A percentile compares a stretch with the other conserved stretches of the same genome.
Evolutionary conservation across 2,888 invertebrate species (phyloP).

Genomic region (Xanthorhoe designata): DNA sequence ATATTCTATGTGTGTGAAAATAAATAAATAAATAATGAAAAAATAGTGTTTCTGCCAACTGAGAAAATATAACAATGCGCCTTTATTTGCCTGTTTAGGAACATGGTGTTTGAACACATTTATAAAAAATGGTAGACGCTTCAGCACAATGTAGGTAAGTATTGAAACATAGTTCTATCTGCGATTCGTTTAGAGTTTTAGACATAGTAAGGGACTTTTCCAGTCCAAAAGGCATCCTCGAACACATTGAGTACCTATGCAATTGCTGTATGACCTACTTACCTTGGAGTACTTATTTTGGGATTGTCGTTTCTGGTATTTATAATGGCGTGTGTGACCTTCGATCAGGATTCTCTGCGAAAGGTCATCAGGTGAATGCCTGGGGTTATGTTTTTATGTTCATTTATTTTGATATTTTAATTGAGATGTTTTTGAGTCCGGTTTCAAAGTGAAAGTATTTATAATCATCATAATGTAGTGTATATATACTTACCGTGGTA

Average conservation of each 20-base stretch:
- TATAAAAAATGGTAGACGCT: too few species aligned
- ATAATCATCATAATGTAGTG: too few species aligned
- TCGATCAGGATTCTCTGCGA: constrained; percentile 29
- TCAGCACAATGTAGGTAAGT: too few species aligned
- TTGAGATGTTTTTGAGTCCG: constrained; percentile 1
- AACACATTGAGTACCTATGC: neutral
- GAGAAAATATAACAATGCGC: too few species aligned
- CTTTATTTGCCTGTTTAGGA: too few species aligned
- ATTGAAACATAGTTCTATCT: too few species aligned
- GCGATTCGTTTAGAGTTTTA: neutral
- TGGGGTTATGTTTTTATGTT: constrained; percentile 10
- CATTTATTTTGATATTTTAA: neutral
- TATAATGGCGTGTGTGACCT: constrained; percentile 18
- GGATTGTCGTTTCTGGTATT: constrained; percentile 30
- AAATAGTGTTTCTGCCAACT: too few species aligned
- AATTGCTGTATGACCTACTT: constrained; percentile 21
- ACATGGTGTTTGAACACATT: too few species aligned
- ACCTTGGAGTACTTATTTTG: constrained; percentile 26
- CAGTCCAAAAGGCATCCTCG: neutral
- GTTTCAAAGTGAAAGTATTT: neutral
- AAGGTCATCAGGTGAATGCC: constrained; percentile 33
- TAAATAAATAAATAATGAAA: too few species aligned
- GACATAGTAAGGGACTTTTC: neutral
- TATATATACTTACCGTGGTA: too few species aligned
- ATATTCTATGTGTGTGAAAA: too few species aligned